Evolutionary conservation across 2,888 invertebrate species (phyloP).

Genomic region (Coecobrya sp.): DNA sequence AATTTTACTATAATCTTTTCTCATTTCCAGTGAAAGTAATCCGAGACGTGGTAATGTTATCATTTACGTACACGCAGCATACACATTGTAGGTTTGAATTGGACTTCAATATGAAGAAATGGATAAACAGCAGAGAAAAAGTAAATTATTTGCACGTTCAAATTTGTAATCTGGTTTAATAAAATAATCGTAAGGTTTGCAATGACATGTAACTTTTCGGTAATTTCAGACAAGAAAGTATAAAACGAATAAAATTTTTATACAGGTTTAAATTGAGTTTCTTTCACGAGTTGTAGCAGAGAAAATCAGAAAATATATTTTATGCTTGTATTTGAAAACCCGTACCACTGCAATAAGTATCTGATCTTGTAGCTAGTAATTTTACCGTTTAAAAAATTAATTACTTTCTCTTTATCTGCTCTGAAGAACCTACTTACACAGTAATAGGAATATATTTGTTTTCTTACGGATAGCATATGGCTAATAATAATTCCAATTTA

Average conservation of each 20-base stretch:
- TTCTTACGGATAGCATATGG: not conserved
- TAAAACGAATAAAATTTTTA: no score
- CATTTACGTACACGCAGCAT: not conserved
- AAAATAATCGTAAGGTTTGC: not conserved
- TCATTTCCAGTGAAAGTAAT: constrained; percentile 21
- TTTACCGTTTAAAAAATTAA: not conserved
- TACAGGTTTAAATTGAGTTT: not conserved
- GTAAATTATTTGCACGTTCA: constrained; percentile 15
- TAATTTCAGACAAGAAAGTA: not conserved
- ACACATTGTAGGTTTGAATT: not conserved
- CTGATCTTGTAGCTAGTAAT: not conserved
- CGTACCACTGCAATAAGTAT: not conserved
- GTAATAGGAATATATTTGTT: not conserved
- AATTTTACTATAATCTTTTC: constrained; percentile 42
- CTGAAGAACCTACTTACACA: not conserved
- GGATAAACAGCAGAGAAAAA: constrained; percentile 3
- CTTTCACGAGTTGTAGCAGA: no score
- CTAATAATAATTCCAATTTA: not conserved
- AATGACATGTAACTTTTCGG: no score
- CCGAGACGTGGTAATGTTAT: not conserved
- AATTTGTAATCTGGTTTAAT: not conserved
- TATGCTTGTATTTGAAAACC: not conserved
- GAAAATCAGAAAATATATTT: no score
- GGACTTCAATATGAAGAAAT: not conserved
- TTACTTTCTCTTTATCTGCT: not conserved